Base-by-base conservation (phyloP, 2,797 vertebrate species). In the Atherinosoma microstoma region DNA sequence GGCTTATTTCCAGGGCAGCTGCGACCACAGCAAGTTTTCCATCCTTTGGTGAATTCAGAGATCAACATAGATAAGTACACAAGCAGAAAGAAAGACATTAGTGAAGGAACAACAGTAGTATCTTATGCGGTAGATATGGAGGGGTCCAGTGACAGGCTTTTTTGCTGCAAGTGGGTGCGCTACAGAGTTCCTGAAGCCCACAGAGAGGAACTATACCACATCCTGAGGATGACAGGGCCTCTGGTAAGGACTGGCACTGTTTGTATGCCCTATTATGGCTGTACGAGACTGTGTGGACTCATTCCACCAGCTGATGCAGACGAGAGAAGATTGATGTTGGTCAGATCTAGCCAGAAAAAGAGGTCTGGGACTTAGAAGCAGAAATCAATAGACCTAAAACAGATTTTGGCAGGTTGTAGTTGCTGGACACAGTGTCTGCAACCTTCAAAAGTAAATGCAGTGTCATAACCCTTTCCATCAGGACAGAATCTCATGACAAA, bases 141-240 rank as follows among this genome's bases (percentile, higher is more conserved):
- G 76, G 80, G 47, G n/a, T 67, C 76, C 63, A 78, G 89, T 36
- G 64, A 85, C 75, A 88, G 70, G 65, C 78, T 91, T 29, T 93
- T 94, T 72, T 89, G 86, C 80, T 94, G 91, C 67, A 73, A 38
- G 18, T 84, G 82, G 82, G 2, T 91, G 12, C 83, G 83, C 15
- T 62, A 49, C 36, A 87, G 76, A 68, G 61, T 94, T 63, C 90
- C 94, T 13, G 76, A 67, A 75, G 57, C 73, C 36, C 68, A 89
- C 86, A 86, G 92, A 76, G 89, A 94, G 68, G 95, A 95, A 74
- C 68, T 94, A 35, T 92, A 90, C 91, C 91, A 94, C 65, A 91
- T 95, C 74, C 76, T 95, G 64, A 82, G 78, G 54, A 92, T 95
- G 91, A 93, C 92, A 8, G 91, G 91, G 58, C 95, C 95, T 78